Conservation (phyloP, 2,113 vertebrate genomes). For the Xenus cinereus region DNA sequence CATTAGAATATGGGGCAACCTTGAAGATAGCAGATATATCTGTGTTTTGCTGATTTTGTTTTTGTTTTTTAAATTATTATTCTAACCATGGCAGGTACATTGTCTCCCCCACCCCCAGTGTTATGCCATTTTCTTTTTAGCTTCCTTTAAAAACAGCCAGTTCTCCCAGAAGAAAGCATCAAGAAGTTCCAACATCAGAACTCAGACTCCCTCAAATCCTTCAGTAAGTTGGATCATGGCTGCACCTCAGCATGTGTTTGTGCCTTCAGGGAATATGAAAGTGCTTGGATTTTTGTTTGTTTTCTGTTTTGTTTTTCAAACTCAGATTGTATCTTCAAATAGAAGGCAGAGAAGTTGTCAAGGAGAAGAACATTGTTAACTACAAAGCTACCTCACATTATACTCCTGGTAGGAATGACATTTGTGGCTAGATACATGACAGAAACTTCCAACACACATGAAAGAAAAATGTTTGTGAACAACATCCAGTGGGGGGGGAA, state of each 20-base stretch:
- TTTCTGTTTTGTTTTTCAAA: neutral
- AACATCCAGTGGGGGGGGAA: neutral
- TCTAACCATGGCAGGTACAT: neutral
- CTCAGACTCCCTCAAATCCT: neutral
- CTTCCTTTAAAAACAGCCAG: neutral
- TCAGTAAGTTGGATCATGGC: neutral
- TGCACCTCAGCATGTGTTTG: neutral
- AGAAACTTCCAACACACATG: neutral
- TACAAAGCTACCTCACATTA: neutral
- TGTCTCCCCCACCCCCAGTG: too few relatives aligned
- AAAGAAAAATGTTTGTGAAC: neutral
- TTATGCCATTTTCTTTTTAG: neutral
- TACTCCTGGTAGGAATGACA: neutral
- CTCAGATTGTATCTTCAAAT: neutral
- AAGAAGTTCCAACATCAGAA: neutral
- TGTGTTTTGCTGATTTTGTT: neutral
- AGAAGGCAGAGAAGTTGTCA: neutral
- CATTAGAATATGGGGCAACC: neutral
- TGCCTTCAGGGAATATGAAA: neutral
- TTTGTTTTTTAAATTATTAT: neutral
- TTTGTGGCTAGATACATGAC: neutral
- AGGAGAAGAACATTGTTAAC: neutral
- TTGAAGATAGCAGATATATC: neutral
- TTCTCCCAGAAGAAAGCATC: neutral
- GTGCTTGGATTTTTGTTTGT: neutral